phyloP scores from a whole-genome alignment of 2,888 invertebrate species.

The Lysandra coridon region DNA sequence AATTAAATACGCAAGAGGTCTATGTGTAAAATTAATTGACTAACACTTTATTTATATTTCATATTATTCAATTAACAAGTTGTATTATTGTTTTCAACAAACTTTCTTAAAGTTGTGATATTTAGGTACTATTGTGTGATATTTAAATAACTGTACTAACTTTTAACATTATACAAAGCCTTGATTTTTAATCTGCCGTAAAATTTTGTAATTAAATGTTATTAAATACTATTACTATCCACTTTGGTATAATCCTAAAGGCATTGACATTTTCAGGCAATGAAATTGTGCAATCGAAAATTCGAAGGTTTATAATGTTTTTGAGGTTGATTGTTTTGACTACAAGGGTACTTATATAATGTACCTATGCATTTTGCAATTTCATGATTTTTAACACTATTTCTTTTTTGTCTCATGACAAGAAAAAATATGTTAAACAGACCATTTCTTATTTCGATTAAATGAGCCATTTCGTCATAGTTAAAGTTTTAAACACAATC shows the following conservation, averaged over 20 bases:
- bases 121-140: background rate
- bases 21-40: background rate
- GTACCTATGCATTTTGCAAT: too few species aligned
- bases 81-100: background rate
- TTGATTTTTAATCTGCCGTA: conserved; percentile 8
- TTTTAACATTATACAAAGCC: background rate
- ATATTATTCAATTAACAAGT: conserved; percentile 1
- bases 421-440: too few species aligned
- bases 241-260: background rate
- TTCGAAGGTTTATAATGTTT: background rate
- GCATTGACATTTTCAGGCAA: background rate
- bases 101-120: background rate
- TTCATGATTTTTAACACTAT: too few species aligned
- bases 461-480: background rate
- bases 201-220: conserved; percentile 5
- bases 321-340: background rate
- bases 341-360: background rate
- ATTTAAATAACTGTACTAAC: background rate
- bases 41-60: background rate
- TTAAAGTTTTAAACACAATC: background rate
- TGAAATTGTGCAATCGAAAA: background rate
- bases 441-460: background rate
- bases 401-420: too few species aligned
- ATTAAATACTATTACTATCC: background rate
- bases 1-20: background rate